Percentiles rank a stretch among this genome's conserved stretches.
These are phyloP conservation scores for Poeciliopsis prolifica DNA, from an alignment of 2,113 vertebrate species.

Conservation along the genomic window DNA sequence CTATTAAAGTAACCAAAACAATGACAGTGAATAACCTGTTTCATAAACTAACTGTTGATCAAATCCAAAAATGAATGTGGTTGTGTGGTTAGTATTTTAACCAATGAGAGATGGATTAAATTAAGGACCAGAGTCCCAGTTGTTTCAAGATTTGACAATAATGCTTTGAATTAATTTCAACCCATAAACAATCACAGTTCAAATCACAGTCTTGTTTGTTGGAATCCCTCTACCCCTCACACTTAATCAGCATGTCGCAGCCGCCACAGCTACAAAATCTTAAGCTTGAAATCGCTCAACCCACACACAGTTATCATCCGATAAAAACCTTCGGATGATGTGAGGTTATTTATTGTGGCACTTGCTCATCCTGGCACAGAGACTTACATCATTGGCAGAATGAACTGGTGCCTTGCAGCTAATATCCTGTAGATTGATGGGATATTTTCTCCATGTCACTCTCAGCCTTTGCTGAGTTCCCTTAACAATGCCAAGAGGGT, in stretches of 20 bases:
- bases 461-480: slow-evolving; percentile 55
- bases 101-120: too few relatives aligned
- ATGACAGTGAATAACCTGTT: too few relatives aligned
- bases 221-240: slow-evolving; percentile 35
- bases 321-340: slow-evolving; percentile 67
- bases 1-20: too few relatives aligned
- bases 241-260: slow-evolving; percentile 46
- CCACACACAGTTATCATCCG: slow-evolving; percentile 69
- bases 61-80: too few relatives aligned
- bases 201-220: slow-evolving; percentile 46
- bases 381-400: slow-evolving; percentile 73
- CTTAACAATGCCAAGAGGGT: slow-evolving; percentile 71
- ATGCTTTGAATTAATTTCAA: slow-evolving; percentile 46
- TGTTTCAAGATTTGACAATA: slow-evolving; percentile 27
- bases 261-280: slow-evolving; percentile 57
- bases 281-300: slow-evolving; percentile 64
- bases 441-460: slow-evolving; percentile 70
- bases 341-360: slow-evolving; percentile 75
- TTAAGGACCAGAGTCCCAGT: too few relatives aligned
- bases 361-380: slow-evolving; percentile 73
- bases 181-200: slow-evolving; percentile 29
- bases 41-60: too few relatives aligned
- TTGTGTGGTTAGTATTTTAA: too few relatives aligned
- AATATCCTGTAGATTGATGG: slow-evolving; percentile 75
- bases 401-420: slow-evolving; percentile 68